Base-by-base conservation (phyloP, 2,797 vertebrate genomes). In the Acanthurus leucopareius region DNA sequence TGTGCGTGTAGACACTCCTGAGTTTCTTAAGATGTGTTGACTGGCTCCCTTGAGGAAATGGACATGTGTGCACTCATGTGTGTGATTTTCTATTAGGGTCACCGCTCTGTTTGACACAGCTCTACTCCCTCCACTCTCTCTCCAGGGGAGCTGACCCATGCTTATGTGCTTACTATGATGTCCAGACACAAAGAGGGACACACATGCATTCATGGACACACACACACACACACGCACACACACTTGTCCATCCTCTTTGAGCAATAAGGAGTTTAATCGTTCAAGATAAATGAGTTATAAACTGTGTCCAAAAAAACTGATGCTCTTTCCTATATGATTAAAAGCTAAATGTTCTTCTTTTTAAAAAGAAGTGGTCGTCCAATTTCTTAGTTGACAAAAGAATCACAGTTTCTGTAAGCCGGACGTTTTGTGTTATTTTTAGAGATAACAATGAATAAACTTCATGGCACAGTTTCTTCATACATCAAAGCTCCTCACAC, bases 71-170 rank as follows among this genome's bases (percentile, higher is more conserved):
- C 89, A 22, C 87, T 88, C 89, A 89, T 91, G 91, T 90, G 89
- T 92, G 90, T 92, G 86, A 94, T 93, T 91, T 91, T 91, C 91
- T 93, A 91, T 93, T 93, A 92, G 90, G 91, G 90, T 94, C 92
- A 93, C 80, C 28, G 77, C 89, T 90, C 86, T 87, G 67, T 90
- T 86, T 91, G 89, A 89, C 89, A 88, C 88, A 79, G 83, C 85
- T 85, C 80, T 48, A 64, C 82, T 85, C 77, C 59, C 87, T 86
- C 69, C 73, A 78, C 88, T 73, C 56, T 74, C 73, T 76, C 73
- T 82, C 54, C 60, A 52, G 79, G 66, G 70, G 70, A 70, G 85
- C 82, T 87, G 90, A 92, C 88, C 88, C 86, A 60, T 56, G 56
- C 73, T 13, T 63, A 68, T 62, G 57, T 35, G 66, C 82, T 77